Conservation (phyloP, 2,797 vertebrate genomes). For the Eutrigla gurnardus region DNA sequence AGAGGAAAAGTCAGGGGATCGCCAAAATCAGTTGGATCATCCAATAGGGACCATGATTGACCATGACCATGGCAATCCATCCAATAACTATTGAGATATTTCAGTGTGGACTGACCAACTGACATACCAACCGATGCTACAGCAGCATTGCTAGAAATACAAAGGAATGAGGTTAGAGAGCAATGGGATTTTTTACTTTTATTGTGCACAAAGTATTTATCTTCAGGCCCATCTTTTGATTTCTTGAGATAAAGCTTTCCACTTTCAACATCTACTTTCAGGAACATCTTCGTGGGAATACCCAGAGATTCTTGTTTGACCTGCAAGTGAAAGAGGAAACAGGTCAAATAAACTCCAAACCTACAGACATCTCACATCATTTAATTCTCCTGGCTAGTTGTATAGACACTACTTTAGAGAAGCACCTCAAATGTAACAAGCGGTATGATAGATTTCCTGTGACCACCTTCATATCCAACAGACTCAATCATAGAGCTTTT, state of each 20-base stretch:
- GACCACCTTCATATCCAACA: slow-evolving; percentile 87
- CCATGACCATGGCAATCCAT: slow-evolving; percentile 5
- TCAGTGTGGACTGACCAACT: background rate
- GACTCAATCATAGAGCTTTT: slow-evolving; percentile 81
- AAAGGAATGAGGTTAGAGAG: background rate
- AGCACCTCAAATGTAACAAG: slow-evolving; percentile 93
- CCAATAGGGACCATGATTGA: background rate
- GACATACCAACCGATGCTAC: background rate
- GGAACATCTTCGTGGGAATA: slow-evolving; percentile 92
- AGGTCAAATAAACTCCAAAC: background rate
- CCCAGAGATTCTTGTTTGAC: slow-evolving; percentile 94
- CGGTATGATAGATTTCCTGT: slow-evolving; percentile 92
- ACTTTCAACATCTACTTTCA: slow-evolving; percentile 97
- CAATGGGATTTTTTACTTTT: slow-evolving; percentile 88
- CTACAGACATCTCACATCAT: background rate
- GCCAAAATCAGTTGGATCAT: background rate
- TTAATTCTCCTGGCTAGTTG: background rate
- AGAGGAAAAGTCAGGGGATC: background rate
- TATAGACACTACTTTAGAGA: background rate
- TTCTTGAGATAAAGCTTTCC: slow-evolving; percentile 95
- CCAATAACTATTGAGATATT: background rate
- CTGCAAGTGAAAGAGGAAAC: slow-evolving; percentile 75
- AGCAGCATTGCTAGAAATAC: background rate
- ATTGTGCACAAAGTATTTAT: slow-evolving; percentile 95
- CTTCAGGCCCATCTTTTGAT: slow-evolving; percentile 94